Conservation (phyloP, 2,888 invertebrate species). For the Strigamia crassipes region DNA sequence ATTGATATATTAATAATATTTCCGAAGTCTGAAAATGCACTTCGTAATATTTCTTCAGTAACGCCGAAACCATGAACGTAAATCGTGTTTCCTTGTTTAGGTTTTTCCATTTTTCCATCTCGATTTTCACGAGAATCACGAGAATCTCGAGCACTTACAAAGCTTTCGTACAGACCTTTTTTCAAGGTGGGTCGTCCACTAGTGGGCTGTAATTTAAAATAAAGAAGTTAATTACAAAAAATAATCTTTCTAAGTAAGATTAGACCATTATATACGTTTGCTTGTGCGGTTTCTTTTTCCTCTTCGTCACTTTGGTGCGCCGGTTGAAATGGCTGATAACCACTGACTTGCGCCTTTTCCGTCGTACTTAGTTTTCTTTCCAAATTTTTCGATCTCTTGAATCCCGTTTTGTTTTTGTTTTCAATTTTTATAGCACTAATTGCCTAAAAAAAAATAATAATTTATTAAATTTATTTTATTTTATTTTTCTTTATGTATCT, state of each 20-base stretch:
- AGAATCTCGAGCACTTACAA: constrained; percentile 69
- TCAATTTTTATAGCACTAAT: constrained; percentile 58
- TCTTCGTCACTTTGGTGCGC: constrained; percentile 63
- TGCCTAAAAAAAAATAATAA: constrained; percentile 51
- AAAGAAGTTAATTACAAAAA: neutral
- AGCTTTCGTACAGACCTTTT: constrained; percentile 70
- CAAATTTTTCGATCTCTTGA: constrained; percentile 83
- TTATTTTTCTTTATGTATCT: neutral
- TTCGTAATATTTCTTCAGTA: constrained; percentile 76
- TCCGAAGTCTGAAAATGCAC: constrained; percentile 74
- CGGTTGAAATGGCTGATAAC: constrained; percentile 90
- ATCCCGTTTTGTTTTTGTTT: constrained; percentile 80
- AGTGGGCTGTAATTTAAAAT: neutral
- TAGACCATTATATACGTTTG: neutral
- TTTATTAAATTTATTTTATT: neutral
- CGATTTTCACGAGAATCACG: constrained; percentile 58
- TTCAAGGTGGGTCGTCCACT: constrained; percentile 53
- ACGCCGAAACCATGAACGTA: constrained; percentile 80
- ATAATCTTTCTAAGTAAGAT: neutral
- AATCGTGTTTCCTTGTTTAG: constrained; percentile 78
- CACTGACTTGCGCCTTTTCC: constrained; percentile 65
- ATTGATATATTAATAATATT: constrained; percentile 79
- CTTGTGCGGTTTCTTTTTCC: constrained; percentile 51
- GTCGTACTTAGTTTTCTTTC: constrained; percentile 70
- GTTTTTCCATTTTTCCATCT: constrained; percentile 64